Evolutionary conservation across 2,113 vertebrate species (phyloP), one percentile per base, ranked within the genome.

Genomic region (Myiozetetes cayanensis): DNA sequence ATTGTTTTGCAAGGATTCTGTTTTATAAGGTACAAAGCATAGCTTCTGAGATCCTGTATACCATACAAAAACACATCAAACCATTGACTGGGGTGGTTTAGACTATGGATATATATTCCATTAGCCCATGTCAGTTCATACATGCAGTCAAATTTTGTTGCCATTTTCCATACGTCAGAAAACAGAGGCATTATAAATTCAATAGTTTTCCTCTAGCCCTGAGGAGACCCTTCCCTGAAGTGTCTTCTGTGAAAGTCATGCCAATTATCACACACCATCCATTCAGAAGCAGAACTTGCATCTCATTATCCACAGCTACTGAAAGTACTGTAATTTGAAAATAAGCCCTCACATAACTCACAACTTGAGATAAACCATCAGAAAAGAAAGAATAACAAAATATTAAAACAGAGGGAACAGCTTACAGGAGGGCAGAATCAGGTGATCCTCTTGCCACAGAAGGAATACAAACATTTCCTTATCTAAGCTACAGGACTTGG

Each of bases 81-180:
- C 10, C 8, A 15, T 3, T 67, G 53, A 72, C 28, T 46, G 35
- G 19, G 35, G 17, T 47, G 59, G 25, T 72, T 73, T 2, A 67
- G n/a, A 22, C 13, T 31, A 43, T 0, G 0, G 62, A 52, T 53
- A 44, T 5, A 55, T 4, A 66, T 79, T 30, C 20, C 37, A 3
- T 9, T 47, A 61, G 41, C 16, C 27, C 22, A 43, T 6, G 23
- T 15, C 49, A 21, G 10, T 56, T 61, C 33, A 46, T 56, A n/a
- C 73, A 6, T 52, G 33, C 46, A 66, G 8, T 27, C 62, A 35
- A 8, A 28, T 39, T 33, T 56, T 83, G 15, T 53, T 85, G 16
- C 46, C 46, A 18, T 79, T 83, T 50, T 50, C 31, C 28, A 59
- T 6, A 14, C 12, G 44, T n/a, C 23, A 46, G 18, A 83, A 82